Base-by-base conservation (phyloP, 2,113 vertebrate genomes). In the Lasiurus borealis region DNA sequence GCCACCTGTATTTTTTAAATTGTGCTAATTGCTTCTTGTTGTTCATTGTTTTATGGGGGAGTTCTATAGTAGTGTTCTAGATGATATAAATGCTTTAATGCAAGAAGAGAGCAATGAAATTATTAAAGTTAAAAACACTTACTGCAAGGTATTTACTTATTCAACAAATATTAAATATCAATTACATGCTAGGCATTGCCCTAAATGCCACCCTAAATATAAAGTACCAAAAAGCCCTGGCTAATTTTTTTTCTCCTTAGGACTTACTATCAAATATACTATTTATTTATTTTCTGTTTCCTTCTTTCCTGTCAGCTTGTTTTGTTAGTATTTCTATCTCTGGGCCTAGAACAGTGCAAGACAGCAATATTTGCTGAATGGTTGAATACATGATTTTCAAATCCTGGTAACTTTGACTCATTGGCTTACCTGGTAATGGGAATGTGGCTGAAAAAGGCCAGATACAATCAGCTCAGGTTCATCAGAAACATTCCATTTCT, bases 331-430 rank as follows among this genome's bases (percentile, higher is more conserved):
- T 54, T 57, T 88, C 13, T 88, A 44, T 52, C n/a, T 57, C 27
- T n/a, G n/a, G 64, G 18, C 54, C 71, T 88, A 92, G 78, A 84
- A 84, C n/a, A 48, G 59, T 40, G 27, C 19, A 62, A 52, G 68
- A 15, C 40, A 19, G 11, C 88, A 82, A 36, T 69, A 75, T 88
- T 92, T 92, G 14, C 62, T 73, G 68, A 92, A n/a, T 50, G 62
- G 14, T 21, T 94, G 59, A 59, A 23, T 84, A 66, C 59, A 66
- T 40, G 27, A 75, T 68, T 52, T 69, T 97, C 84, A 15, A 10
- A 44, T 96, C n/a, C 75, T 66, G 21, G 54, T 72, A 80, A 83
- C 44, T 91, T 66, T 77, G 75, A 96, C 44, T 94, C 64, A 64
- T 36, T 46, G 75, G 75, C 62, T 94, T 68, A 59, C 29, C n/a